Conservation (phyloP, 2,888 invertebrate species). For the Drosophila nr. perissopoda region DNA sequence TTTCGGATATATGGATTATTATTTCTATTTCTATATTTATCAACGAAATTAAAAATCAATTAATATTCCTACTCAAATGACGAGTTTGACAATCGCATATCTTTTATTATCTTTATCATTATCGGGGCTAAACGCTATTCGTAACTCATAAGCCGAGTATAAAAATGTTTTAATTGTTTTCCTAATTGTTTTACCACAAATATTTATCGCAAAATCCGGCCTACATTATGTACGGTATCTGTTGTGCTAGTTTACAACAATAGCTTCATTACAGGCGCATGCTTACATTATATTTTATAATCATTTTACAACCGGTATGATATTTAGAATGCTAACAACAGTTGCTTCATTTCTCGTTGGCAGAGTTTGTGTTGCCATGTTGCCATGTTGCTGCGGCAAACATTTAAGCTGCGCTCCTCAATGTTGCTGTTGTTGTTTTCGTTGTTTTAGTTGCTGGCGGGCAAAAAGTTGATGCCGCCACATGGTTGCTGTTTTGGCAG, state of each 20-base stretch:
- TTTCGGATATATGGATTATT: not conserved
- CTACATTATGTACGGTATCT: constrained; percentile 9
- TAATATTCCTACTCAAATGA: not conserved
- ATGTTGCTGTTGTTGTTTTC: constrained; percentile 29
- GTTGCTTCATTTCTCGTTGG: constrained; percentile 63
- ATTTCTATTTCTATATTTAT: not conserved
- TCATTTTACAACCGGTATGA: constrained; percentile 80
- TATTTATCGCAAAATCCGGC: constrained; percentile 4
- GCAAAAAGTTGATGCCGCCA: constrained; percentile 67
- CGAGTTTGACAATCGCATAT: not conserved
- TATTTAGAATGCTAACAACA: constrained; percentile 72
- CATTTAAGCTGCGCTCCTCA: constrained; percentile 41
- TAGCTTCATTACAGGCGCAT: constrained; percentile 26
- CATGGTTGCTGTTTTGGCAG: constrained; percentile 76
- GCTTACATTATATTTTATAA: constrained; percentile 77
- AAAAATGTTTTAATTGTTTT: not conserved
- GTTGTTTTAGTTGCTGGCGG: constrained; percentile 64
- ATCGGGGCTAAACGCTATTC: not conserved
- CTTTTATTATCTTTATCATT: too few relatives aligned
- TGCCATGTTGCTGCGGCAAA: constrained; percentile 35
- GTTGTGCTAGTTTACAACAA: constrained; percentile 7
- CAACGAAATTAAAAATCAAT: not conserved
- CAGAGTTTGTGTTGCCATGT: constrained; percentile 58
- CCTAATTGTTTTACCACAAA: not conserved
- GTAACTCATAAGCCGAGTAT: too few relatives aligned